Percentiles rank a stretch among this genome's conserved stretches.
Evolutionary conservation across 2,797 vertebrate species (phyloP).

Genomic region (Oryzias dopingdopingensis): DNA sequence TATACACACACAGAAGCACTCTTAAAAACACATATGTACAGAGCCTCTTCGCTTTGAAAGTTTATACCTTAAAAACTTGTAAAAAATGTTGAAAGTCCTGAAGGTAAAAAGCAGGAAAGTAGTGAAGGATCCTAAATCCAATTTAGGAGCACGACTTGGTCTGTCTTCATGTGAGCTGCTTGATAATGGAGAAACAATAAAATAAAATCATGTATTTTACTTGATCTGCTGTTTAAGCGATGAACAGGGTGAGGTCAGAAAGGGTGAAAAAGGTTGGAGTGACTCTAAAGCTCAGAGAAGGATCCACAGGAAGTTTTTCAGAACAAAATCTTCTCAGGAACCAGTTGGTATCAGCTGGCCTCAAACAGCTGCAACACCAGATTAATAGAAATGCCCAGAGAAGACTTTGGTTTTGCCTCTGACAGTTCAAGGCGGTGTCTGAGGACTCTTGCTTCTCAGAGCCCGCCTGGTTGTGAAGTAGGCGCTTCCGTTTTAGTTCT

Average conservation of each 20-base stretch:
- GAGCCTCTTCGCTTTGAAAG: constrained; percentile 32
- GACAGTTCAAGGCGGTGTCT: too few relatives aligned
- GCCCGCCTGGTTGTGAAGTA: not conserved
- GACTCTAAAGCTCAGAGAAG: too few relatives aligned
- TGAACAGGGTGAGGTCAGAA: too few relatives aligned
- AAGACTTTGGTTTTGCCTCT: not conserved
- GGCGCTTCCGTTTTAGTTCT: constrained; percentile 70
- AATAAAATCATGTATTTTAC: too few relatives aligned
- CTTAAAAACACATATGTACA: constrained; percentile 62
- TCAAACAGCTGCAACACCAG: too few relatives aligned
- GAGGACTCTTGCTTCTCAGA: not conserved
- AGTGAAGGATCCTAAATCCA: constrained; percentile 10
- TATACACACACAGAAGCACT: constrained; percentile 41
- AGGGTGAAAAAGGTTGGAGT: too few relatives aligned
- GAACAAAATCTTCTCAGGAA: too few relatives aligned
- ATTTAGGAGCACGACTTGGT: not conserved
- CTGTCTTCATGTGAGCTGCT: too few relatives aligned
- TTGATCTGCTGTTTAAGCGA: too few relatives aligned
- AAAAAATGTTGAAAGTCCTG: constrained; percentile 8
- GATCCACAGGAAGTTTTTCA: too few relatives aligned
- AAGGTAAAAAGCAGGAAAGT: constrained; percentile 3
- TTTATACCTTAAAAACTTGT: constrained; percentile 29
- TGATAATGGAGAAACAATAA: too few relatives aligned
- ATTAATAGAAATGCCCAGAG: not conserved
- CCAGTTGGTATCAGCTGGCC: too few relatives aligned